Evolutionary conservation across 2,797 vertebrate species (phyloP).

Genomic region (Arctocebus calabarensis): DNA sequence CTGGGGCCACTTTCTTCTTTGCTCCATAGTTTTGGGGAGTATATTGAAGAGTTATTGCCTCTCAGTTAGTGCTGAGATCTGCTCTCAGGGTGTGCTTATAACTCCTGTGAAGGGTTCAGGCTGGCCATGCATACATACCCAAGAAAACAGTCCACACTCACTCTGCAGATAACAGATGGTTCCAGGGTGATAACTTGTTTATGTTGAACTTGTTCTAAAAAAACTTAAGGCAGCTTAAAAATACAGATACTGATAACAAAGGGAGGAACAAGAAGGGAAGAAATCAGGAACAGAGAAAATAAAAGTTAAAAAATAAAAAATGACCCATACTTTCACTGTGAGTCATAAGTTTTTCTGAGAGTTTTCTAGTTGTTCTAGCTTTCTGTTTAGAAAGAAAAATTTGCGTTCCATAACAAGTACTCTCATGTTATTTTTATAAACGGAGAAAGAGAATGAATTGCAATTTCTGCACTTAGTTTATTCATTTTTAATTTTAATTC

Average conservation of each 20-base stretch:
- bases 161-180: background rate
- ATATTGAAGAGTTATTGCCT: background rate
- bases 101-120: background rate
- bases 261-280: background rate
- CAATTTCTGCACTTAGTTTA: conserved; percentile 1
- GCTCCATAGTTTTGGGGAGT: background rate
- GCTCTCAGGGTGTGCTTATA: background rate
- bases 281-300: background rate
- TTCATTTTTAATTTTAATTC: conserved; percentile 10
- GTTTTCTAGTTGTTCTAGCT: background rate
- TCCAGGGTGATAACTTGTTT: background rate
- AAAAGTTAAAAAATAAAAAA: background rate
- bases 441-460: background rate
- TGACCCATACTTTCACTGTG: background rate
- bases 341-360: background rate
- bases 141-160: background rate
- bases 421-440: conserved; percentile 28
- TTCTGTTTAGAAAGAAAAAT: background rate
- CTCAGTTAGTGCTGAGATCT: background rate
- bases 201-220: background rate
- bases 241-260: background rate
- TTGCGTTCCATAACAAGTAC: background rate
- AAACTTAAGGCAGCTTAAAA: conserved; percentile 26
- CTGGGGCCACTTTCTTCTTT: background rate
- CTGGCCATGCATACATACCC: background rate